Percentiles rank a stretch among this genome's conserved stretches.
phyloP scores from a whole-genome alignment of 2,797 vertebrate genomes.

The Neostethus bicornis region DNA sequence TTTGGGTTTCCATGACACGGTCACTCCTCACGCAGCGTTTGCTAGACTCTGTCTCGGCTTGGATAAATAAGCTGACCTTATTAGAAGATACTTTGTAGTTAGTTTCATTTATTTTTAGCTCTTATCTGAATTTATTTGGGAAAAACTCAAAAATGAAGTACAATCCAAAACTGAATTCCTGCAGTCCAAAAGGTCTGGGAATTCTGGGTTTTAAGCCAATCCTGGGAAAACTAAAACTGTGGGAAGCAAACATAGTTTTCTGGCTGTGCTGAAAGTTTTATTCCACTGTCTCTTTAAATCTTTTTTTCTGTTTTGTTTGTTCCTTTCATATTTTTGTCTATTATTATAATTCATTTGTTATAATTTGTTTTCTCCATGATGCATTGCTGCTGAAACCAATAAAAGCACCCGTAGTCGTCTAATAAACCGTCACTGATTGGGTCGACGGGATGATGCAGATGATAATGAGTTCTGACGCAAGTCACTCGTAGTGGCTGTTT shows the following conservation, averaged over 20 bases:
- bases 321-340: background rate
- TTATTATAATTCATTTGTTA: background rate
- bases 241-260: background rate
- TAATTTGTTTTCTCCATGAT: background rate
- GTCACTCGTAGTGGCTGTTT: background rate
- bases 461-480: background rate
- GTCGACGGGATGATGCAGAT: background rate
- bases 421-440: background rate
- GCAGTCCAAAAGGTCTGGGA: background rate
- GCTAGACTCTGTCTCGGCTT: conserved; percentile 1
- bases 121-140: conserved; percentile 6
- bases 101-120: background rate
- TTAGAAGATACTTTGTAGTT: background rate
- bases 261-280: background rate
- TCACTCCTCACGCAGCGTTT: conserved; percentile 11
- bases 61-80: background rate
- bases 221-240: background rate
- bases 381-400: background rate
- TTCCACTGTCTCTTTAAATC: background rate
- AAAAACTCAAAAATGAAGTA: background rate
- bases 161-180: background rate
- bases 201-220: background rate
- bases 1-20: conserved; percentile 11
- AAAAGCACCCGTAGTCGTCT: background rate
- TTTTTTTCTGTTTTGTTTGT: background rate